phyloP scores from a whole-genome alignment of 2,888 invertebrate genomes.

The Eucera pruinosa region DNA sequence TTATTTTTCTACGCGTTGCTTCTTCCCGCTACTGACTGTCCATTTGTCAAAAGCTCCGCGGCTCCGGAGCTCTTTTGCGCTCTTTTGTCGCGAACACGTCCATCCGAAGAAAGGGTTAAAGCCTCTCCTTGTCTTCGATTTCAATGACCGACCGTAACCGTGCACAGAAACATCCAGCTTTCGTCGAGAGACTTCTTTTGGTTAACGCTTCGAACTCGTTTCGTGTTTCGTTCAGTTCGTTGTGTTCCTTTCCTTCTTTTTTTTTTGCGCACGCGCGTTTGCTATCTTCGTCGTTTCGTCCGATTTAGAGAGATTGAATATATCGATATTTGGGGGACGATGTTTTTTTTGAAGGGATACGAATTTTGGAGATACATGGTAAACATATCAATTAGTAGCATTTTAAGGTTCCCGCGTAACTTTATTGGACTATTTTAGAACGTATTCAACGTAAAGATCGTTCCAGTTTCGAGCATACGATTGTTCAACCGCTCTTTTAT shows the following conservation, averaged over 20 bases:
- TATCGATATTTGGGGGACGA: too few species aligned
- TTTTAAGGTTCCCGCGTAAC: too few species aligned
- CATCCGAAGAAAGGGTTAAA: slow-evolving; percentile 57
- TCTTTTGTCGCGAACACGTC: slow-evolving; percentile 63
- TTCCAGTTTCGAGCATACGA: too few species aligned
- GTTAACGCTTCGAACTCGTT: slow-evolving; percentile 6
- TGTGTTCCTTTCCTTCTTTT: neutral
- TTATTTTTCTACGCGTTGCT: slow-evolving; percentile 56
- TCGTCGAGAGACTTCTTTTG: neutral
- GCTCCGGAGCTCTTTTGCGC: slow-evolving; percentile 45
- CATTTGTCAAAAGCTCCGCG: slow-evolving; percentile 65
- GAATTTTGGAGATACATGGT: too few species aligned
- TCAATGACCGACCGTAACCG: slow-evolving; percentile 48
- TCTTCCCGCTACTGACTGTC: slow-evolving; percentile 64
- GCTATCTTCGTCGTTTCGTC: too few species aligned
- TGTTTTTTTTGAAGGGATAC: too few species aligned
- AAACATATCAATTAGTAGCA: too few species aligned
- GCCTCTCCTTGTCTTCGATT: slow-evolving; percentile 53
- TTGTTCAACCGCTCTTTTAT: too few species aligned
- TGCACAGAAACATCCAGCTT: slow-evolving; percentile 14
- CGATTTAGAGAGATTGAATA: too few species aligned
- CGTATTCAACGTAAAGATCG: too few species aligned
- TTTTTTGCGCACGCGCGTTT: too few species aligned
- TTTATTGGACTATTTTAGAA: too few species aligned
- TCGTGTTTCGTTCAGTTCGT: slow-evolving; percentile 1